These are phyloP conservation scores for Baronia brevicornis DNA, from an alignment of 2,888 invertebrate species.

Conservation along the genomic window DNA sequence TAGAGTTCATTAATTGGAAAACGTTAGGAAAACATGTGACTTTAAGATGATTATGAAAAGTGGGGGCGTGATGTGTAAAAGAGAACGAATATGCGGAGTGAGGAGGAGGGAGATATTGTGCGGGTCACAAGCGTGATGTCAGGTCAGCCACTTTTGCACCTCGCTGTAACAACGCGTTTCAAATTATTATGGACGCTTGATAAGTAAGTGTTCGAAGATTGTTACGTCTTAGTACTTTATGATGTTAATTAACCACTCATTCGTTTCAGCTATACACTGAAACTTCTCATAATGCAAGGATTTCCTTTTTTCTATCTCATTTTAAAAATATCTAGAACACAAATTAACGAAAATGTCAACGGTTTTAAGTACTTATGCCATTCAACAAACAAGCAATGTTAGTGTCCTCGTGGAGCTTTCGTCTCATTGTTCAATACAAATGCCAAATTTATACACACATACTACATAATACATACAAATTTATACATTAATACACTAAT, in stretches of 20 bases:
- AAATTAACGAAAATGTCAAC: no score
- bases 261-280: constrained; percentile 29
- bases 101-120: constrained; percentile 43
- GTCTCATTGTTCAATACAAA: no score
- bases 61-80: constrained; percentile 71
- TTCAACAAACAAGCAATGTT: no score
- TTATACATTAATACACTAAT: no score
- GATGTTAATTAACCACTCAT: constrained; percentile 72
- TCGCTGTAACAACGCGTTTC: constrained; percentile 76
- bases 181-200: constrained; percentile 77
- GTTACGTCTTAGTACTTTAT: constrained; percentile 69
- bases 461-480: no score
- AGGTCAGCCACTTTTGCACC: constrained; percentile 77
- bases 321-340: no score
- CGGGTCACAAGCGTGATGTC: constrained; percentile 77
- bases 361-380: no score
- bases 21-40: constrained; percentile 65
- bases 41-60: constrained; percentile 68
- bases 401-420: no score
- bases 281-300: constrained; percentile 5
- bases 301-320: constrained; percentile 4
- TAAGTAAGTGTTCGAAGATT: constrained; percentile 73
- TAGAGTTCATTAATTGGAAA: constrained; percentile 70
- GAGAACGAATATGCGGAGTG: constrained; percentile 42
- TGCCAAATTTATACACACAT: no score